Evolutionary conservation across 1,140 invertebrate species (phyloP), one percentile per base, ranked within the genome.

Genomic region (Mesaphorura yosii): DNA sequence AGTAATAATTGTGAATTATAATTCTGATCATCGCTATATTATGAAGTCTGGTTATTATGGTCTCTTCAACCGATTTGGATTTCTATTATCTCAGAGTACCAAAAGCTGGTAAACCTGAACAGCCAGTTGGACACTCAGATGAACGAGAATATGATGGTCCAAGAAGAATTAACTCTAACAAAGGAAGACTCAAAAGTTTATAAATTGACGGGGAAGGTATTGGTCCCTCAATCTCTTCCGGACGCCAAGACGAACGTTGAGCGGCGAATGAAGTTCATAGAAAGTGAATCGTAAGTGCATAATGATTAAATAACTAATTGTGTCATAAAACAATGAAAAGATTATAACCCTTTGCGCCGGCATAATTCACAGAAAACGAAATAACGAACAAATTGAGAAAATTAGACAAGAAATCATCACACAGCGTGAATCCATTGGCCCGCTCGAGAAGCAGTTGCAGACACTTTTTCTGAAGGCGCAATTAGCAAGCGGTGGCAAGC

Each of bases 141-240:
- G 3, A 57, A 57, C 29, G 55, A 57, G 34, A 57, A 51, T 48
- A 5, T 25, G 26, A 57, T 57, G 55, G 55, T 57, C 15, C 47
- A 57, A 41, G 55, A 57, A 48, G 55, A 57, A 48, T 22, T 57
- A 14, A 46, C 40, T 34, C 19, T 57, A 17, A 46, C 45, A 2
- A 7, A 40, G 12, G 38, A 41, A n/a, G 48, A 51, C 22, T 45
- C 42, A 7, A 31, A 38, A n/a, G 49, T 57, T 22, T 57, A 22
- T 41, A 47, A 48, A 15, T 25, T 48, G n/a, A 20, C 41, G 5
- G 55, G 55, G 1, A 25, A 25, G 0, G 50, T 52, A n/a, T 17
- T 57, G 15, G 14, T 57, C 3, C 55, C 41, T 6, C 55, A 57
- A 26, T 39, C 45, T 5, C 25, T 52, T 26, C n/a, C 17, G 2